Evolutionary conservation across 2,888 invertebrate species (phyloP).

Genomic region (Epinotia brunnichana): DNA sequence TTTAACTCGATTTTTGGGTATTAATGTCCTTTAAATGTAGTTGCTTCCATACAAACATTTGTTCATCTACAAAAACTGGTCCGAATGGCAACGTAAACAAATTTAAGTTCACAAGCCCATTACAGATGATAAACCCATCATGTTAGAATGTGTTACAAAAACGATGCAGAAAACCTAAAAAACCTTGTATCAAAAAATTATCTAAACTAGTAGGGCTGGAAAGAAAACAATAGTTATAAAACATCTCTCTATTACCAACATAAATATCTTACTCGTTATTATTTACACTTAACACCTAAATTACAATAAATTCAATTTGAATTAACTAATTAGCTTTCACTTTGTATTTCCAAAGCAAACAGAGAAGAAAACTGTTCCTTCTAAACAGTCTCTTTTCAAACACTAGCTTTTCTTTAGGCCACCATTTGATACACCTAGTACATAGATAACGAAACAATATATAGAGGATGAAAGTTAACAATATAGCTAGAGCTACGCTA

Average conservation of each 20-base stretch:
- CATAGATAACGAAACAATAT: slow-evolving; percentile 72
- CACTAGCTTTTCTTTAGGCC: slow-evolving; percentile 68
- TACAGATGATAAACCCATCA: too few relatives aligned
- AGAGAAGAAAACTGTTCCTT: slow-evolving; percentile 68
- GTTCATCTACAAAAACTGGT: too few relatives aligned
- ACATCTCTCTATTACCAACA: slow-evolving; percentile 52
- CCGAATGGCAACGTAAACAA: too few relatives aligned
- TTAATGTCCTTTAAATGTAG: too few relatives aligned
- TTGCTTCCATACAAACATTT: too few relatives aligned
- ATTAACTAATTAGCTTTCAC: slow-evolving; percentile 66
- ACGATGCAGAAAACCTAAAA: too few relatives aligned
- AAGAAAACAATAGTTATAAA: slow-evolving; percentile 20
- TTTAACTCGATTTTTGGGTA: too few relatives aligned
- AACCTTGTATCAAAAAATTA: too few relatives aligned
- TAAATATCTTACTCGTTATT: slow-evolving; percentile 71
- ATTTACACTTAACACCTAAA: slow-evolving; percentile 73
- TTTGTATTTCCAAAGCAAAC: slow-evolving; percentile 74
- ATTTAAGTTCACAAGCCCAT: too few relatives aligned
- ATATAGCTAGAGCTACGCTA: slow-evolving; percentile 60
- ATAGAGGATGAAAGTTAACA: slow-evolving; percentile 68
- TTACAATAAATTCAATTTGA: slow-evolving; percentile 47
- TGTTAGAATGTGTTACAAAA: too few relatives aligned
- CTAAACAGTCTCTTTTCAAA: slow-evolving; percentile 71
- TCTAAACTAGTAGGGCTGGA: not conserved
- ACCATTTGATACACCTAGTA: slow-evolving; percentile 74